Percentiles rank a stretch among this genome's conserved stretches.
phyloP scores from a whole-genome alignment of 2,888 invertebrate species.

The Odontomyia ornata region DNA sequence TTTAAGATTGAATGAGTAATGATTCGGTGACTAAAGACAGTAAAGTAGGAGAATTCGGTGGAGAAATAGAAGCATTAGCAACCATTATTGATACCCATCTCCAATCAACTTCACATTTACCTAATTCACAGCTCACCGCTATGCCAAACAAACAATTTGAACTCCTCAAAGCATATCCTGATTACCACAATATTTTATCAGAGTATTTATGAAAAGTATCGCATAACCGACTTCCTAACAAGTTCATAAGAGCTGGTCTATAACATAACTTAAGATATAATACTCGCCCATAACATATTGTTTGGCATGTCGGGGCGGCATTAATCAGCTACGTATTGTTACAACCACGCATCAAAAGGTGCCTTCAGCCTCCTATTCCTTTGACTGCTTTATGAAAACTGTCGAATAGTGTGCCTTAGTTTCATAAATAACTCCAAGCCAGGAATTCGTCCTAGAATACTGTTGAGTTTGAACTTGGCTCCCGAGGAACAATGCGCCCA shows the following conservation, averaged over 20 bases:
- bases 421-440: conserved; percentile 39
- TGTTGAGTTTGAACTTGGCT: not conserved
- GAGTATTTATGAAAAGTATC: not conserved
- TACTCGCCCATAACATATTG: not conserved
- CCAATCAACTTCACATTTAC: no score
- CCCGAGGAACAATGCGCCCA: not conserved
- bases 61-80: no score
- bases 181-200: not conserved
- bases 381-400: conserved; percentile 44
- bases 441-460: conserved; percentile 21
- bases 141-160: no score
- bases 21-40: no score
- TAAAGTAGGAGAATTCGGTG: no score
- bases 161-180: no score
- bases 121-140: no score
- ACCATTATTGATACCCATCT: no score
- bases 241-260: conserved; percentile 2
- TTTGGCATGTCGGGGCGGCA: conserved; percentile 32
- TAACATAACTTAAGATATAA: conserved; percentile 20
- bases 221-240: conserved; percentile 4
- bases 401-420: conserved; percentile 41
- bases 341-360: conserved; percentile 31
- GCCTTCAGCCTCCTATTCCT: conserved; percentile 29
- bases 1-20: no score
- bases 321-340: conserved; percentile 28